Conservation (phyloP, 2,797 vertebrate species). For the Emys orbicularis region DNA sequence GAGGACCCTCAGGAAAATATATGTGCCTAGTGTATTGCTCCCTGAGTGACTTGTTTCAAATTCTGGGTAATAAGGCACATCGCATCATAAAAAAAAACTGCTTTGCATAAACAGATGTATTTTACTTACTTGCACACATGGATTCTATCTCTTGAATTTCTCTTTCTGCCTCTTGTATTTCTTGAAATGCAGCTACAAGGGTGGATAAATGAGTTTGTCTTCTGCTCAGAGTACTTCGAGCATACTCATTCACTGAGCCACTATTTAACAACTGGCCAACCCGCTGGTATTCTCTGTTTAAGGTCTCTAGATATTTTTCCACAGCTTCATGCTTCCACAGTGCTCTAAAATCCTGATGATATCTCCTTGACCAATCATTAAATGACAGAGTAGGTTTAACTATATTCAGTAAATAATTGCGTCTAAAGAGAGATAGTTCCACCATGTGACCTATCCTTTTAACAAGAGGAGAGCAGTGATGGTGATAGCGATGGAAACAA, state of each 20-base stretch:
- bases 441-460: constrained; percentile 32
- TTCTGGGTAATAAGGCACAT: neutral
- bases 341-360: constrained; percentile 68
- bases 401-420: constrained; percentile 8
- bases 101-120: neutral
- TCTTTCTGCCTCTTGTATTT: constrained; percentile 77
- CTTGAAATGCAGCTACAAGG: constrained; percentile 76
- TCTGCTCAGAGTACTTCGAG: constrained; percentile 76
- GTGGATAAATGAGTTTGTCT: constrained; percentile 82
- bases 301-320: constrained; percentile 82
- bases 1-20: neutral
- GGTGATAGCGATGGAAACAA: neutral
- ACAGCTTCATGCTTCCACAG: constrained; percentile 82
- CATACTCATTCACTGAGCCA: constrained; percentile 77
- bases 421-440: constrained; percentile 35
- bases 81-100: neutral
- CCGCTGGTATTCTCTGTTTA: constrained; percentile 82
- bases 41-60: neutral
- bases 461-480: neutral
- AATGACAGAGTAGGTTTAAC: constrained; percentile 1
- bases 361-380: constrained; percentile 47
- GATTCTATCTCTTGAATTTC: constrained; percentile 87
- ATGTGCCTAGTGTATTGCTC: neutral
- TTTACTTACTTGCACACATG: constrained; percentile 84
- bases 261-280: constrained; percentile 76